Evolutionary conservation across 2,888 invertebrate genomes (phyloP).

Genomic region (Tetragonisca angustula): DNA sequence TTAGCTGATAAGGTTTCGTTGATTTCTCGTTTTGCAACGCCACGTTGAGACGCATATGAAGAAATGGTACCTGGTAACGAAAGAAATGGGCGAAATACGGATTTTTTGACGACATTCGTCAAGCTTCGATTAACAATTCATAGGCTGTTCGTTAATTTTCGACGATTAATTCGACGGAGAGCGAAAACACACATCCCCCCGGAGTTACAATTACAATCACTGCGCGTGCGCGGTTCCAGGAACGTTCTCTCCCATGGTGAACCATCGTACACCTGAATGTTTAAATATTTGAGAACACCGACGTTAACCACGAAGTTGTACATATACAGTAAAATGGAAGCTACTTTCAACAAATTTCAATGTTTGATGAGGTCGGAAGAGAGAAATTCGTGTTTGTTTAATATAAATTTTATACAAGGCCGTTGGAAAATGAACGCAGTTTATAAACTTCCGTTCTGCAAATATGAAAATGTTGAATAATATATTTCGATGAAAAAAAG

Average conservation of each 20-base stretch:
- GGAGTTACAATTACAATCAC: not conserved
- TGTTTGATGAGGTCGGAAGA: not conserved
- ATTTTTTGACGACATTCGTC: not conserved
- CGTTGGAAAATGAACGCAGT: not conserved
- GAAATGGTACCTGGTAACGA: not conserved
- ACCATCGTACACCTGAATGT: not conserved
- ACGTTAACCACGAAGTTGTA: not conserved
- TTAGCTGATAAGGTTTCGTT: slow-evolving; percentile 4
- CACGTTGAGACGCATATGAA: not conserved
- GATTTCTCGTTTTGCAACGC: slow-evolving; percentile 12
- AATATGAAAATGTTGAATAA: too few relatives aligned
- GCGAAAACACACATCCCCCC: slow-evolving; percentile 4
- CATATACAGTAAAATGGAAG: not conserved
- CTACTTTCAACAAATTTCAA: not conserved
- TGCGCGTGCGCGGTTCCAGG: slow-evolving; percentile 36
- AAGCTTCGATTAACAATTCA: slow-evolving; percentile 42
- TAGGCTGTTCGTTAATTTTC: slow-evolving; percentile 26
- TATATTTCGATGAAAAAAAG: not conserved
- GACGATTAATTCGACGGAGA: slow-evolving; percentile 28
- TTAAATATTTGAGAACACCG: too few relatives aligned
- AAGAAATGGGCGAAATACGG: not conserved
- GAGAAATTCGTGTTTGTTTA: not conserved
- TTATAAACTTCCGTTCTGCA: too few relatives aligned
- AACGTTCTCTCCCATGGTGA: not conserved
- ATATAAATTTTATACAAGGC: not conserved